A percentile compares a stretch with the other conserved stretches of the same genome.
phyloP scores from a whole-genome alignment of 2,888 invertebrate species.

The Rhamnusium bicolor region DNA sequence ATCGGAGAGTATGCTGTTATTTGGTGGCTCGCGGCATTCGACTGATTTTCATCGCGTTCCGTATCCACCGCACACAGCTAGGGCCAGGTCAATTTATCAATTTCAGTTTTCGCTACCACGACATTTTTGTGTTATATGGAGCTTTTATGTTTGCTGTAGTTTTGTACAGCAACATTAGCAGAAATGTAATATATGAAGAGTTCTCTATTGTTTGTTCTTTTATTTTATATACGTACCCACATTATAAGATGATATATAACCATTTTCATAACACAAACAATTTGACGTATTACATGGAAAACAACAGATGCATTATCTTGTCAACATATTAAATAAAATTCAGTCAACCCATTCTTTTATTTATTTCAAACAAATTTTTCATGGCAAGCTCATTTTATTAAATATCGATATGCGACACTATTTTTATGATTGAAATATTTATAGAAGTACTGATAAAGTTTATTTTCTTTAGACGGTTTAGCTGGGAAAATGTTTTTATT shows the following conservation, averaged over 20 bases:
- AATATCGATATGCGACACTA: neutral
- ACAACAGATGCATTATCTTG: conserved; percentile 60
- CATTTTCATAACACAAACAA: conserved; percentile 56
- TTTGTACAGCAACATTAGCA: conserved; percentile 63
- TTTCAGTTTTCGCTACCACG: conserved; percentile 62
- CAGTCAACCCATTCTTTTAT: neutral
- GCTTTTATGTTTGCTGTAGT: conserved; percentile 61
- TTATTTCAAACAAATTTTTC: conserved; percentile 11
- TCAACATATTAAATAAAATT: conserved; percentile 57
- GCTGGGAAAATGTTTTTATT: too few species aligned
- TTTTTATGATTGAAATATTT: too few species aligned
- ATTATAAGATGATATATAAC: conserved; percentile 59
- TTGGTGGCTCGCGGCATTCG: conserved; percentile 55
- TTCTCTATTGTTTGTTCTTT: conserved; percentile 60
- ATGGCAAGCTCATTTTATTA: neutral
- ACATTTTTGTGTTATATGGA: conserved; percentile 61
- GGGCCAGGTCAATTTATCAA: conserved; percentile 62
- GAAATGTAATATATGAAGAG: conserved; percentile 63
- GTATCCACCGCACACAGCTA: conserved; percentile 50
- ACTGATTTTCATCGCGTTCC: conserved; percentile 60
- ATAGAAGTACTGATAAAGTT: too few species aligned
- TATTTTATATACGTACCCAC: conserved; percentile 60
- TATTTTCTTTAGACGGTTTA: too few species aligned
- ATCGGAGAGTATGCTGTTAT: conserved; percentile 44
- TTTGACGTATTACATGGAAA: conserved; percentile 58